A percentile compares a stretch with the other conserved stretches of the same genome.
phyloP scores from a whole-genome alignment of 2,113 vertebrate species.

The Chionodraco myersi region DNA sequence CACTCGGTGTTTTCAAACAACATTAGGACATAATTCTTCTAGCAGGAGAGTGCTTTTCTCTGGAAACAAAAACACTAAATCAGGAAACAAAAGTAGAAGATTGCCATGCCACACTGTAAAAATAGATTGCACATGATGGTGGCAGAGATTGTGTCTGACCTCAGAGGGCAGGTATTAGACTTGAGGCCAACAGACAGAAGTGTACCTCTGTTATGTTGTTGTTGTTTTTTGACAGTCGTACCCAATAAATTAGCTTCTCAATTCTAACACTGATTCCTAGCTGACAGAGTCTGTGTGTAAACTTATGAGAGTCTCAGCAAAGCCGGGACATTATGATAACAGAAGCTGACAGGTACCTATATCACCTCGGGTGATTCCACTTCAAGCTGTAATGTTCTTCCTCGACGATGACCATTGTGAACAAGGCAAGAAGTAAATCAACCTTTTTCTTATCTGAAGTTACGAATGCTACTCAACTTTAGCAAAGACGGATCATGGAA shows the following conservation, averaged over 20 bases:
- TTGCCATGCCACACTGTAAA: constrained; percentile 7
- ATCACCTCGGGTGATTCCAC: neutral
- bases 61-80: neutral
- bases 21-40: constrained; percentile 1
- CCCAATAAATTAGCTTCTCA: constrained; percentile 17
- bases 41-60: neutral
- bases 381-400: neutral
- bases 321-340: neutral
- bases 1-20: neutral
- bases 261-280: neutral
- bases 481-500: neutral
- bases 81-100: constrained; percentile 8
- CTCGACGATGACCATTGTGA: constrained; percentile 11
- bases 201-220: constrained; percentile 2
- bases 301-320: constrained; percentile 28
- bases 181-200: neutral
- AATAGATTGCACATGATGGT: constrained; percentile 27
- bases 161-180: constrained; percentile 28
- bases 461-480: constrained; percentile 18
- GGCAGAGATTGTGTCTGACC: constrained; percentile 42
- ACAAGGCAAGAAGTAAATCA: constrained; percentile 1
- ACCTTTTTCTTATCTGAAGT: constrained; percentile 11
- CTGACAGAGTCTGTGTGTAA: neutral
- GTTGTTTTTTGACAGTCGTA: neutral
- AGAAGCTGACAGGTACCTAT: neutral